Conservation (phyloP, 2,888 invertebrate genomes). For the Dendrolimus pini region DNA sequence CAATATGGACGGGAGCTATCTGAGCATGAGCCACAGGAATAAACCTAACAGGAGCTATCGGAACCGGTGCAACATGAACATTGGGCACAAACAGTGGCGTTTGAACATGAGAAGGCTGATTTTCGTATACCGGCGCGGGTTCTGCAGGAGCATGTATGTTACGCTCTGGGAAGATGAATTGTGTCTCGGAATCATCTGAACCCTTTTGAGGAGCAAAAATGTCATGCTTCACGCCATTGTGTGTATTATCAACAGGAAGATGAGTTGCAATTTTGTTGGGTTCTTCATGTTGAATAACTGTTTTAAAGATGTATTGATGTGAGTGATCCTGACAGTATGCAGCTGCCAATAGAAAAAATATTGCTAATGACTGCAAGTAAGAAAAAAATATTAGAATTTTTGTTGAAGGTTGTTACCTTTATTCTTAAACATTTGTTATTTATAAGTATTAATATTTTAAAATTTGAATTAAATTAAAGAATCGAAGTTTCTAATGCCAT, state of each 20-base stretch:
- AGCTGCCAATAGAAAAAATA: constrained; percentile 22
- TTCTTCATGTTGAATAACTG: constrained; percentile 35
- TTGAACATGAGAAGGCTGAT: not conserved
- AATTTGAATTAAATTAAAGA: too few species aligned
- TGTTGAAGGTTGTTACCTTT: too few species aligned
- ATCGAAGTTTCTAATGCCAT: too few species aligned
- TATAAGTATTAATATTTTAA: too few species aligned
- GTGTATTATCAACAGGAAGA: constrained; percentile 4
- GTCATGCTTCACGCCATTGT: too few species aligned
- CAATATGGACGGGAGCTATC: constrained; percentile 1
- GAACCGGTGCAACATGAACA: not conserved
- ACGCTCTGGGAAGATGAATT: constrained; percentile 6
- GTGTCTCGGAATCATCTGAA: not conserved
- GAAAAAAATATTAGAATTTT: not conserved
- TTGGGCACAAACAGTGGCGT: not conserved
- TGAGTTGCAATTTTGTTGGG: constrained; percentile 28
- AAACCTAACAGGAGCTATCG: not conserved
- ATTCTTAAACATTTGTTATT: too few species aligned
- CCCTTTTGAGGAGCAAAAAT: not conserved
- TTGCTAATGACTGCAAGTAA: constrained; percentile 25
- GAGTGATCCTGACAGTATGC: constrained; percentile 34
- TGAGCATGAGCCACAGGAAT: not conserved
- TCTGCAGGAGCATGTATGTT: constrained; percentile 5
- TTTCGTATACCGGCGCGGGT: constrained; percentile 3
- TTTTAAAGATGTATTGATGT: constrained; percentile 28